Percentiles rank a stretch among this genome's conserved stretches.
Conservation (phyloP, 2,113 vertebrate genomes). For the Cricetomys ansorgei region DNA sequence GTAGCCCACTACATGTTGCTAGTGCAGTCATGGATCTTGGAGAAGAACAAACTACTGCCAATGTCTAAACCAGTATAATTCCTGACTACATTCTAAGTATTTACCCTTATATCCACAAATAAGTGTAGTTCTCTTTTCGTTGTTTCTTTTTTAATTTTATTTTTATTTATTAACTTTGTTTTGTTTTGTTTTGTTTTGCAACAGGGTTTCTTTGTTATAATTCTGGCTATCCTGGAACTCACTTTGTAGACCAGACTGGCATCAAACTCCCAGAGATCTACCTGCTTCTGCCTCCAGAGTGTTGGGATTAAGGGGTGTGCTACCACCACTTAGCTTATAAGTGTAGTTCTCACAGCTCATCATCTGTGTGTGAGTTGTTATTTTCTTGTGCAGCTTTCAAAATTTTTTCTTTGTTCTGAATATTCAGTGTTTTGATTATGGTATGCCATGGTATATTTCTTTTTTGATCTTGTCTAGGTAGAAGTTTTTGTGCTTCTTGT, state of each 20-base stretch:
- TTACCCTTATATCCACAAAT: neutral
- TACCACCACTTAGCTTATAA: too few relatives aligned
- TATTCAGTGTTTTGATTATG: neutral
- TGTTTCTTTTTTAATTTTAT: too few relatives aligned
- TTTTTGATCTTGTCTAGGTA: neutral
- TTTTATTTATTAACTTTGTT: too few relatives aligned
- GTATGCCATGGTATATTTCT: neutral
- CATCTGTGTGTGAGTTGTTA: neutral
- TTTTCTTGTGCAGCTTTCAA: neutral
- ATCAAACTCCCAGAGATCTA: too few relatives aligned
- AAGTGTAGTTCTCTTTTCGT: neutral
- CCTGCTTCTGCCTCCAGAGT: too few relatives aligned
- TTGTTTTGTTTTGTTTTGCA: too few relatives aligned
- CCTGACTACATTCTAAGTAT: neutral
- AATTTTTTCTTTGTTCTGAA: neutral
- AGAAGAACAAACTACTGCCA: neutral
- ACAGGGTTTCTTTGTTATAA: too few relatives aligned
- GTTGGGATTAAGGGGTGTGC: too few relatives aligned
- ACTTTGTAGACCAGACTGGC: too few relatives aligned
- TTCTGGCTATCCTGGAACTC: too few relatives aligned
- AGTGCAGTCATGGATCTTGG: neutral
- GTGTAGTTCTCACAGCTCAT: neutral
- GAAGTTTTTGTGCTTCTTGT: neutral
- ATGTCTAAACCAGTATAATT: neutral
- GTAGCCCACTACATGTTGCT: neutral